Evolutionary conservation across 2,113 vertebrate species (phyloP).

Genomic region (Lamprotornis superbus): DNA sequence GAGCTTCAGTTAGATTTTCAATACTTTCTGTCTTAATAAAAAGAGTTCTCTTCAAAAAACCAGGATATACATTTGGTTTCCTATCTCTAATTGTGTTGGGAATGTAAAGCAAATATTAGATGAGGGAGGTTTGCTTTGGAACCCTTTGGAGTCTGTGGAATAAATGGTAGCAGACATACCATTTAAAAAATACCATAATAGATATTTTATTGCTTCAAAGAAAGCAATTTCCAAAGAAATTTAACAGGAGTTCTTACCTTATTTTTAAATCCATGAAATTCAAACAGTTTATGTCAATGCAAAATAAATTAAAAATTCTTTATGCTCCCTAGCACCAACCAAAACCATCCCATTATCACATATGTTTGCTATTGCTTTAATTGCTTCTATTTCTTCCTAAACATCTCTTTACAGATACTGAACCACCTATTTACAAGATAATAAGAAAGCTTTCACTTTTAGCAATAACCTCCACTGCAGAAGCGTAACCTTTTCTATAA

Average conservation of each 20-base stretch:
- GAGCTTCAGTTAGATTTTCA: background rate
- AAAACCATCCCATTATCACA: background rate
- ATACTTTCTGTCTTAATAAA: background rate
- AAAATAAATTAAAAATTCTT: background rate
- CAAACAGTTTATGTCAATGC: background rate
- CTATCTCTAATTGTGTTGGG: background rate
- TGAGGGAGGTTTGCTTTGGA: background rate
- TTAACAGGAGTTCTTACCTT: background rate
- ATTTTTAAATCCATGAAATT: slow-evolving; percentile 19
- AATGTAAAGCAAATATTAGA: background rate
- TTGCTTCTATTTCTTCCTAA: slow-evolving; percentile 30
- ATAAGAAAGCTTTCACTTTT: background rate
- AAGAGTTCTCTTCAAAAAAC: background rate
- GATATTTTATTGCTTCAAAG: background rate
- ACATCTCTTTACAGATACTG: background rate
- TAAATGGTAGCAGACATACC: background rate
- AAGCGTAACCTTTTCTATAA: slow-evolving; percentile 1
- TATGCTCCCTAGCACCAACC: background rate
- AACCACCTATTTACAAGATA: background rate
- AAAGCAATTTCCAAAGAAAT: background rate
- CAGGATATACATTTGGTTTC: background rate
- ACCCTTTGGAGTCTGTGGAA: background rate
- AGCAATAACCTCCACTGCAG: background rate
- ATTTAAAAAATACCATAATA: background rate
- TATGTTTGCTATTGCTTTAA: background rate